Evolutionary conservation across 2,888 invertebrate species (phyloP).

Genomic region (Colostygia pectinataria): DNA sequence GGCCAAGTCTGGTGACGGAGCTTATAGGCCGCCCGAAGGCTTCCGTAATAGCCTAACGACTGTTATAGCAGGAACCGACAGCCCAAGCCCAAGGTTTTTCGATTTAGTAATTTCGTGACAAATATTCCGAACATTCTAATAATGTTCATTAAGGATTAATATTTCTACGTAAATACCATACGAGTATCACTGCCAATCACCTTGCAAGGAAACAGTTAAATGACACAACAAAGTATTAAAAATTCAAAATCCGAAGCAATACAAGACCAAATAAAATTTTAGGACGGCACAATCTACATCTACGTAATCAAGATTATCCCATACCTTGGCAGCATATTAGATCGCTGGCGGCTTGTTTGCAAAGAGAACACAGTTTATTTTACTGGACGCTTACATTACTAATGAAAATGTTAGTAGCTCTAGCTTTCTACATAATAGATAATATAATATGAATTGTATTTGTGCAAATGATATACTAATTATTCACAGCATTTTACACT

Average conservation of each 20-base stretch:
- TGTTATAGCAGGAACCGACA: too few species aligned
- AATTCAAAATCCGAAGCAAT: conserved; percentile 27
- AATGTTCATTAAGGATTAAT: too few species aligned
- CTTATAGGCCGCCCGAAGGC: too few species aligned
- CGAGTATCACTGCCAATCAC: background rate
- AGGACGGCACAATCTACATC: conserved; percentile 33
- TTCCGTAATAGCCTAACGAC: too few species aligned
- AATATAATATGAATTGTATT: conserved; percentile 16
- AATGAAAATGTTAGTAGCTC: conserved; percentile 28
- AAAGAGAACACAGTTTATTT: conserved; percentile 66
- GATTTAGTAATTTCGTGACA: background rate
- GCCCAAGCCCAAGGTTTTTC: too few species aligned
- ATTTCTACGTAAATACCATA: too few species aligned
- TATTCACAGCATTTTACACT: conserved; percentile 1
- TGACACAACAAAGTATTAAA: conserved; percentile 17
- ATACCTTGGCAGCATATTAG: conserved; percentile 83
- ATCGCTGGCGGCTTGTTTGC: conserved; percentile 79
- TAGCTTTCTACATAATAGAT: conserved; percentile 21
- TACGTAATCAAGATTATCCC: conserved; percentile 40
- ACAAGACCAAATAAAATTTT: conserved; percentile 28
- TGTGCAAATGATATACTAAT: conserved; percentile 19
- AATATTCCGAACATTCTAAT: background rate
- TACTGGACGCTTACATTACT: conserved; percentile 29
- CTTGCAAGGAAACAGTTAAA: conserved; percentile 5
- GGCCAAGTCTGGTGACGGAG: too few species aligned